Evolutionary conservation across 2,888 invertebrate species (phyloP), one percentile per base, ranked within the genome.

Genomic region (Anthophora plumipes): DNA sequence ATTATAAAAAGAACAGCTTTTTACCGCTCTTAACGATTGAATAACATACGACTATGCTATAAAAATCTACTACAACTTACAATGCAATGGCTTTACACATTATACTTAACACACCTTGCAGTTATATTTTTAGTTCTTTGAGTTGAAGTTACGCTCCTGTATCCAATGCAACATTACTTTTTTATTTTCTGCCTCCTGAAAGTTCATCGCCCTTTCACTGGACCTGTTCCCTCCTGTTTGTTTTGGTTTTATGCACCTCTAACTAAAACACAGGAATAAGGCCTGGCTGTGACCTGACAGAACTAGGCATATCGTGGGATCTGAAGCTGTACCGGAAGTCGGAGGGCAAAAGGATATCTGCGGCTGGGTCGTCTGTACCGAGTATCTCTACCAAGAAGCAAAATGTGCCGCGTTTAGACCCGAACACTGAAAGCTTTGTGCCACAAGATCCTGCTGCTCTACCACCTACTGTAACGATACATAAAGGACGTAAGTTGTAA

Each of bases 231-330:
- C 82, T 92, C 92, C 91, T 91, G 87, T 92, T 91, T 92, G 87
- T 92, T 91, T 91, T 88, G 86, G 88, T 90, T 92, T 91, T 87
- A 92, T 90, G 91, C 90, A 90, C 90, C 89, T 91, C 80, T 91
- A 91, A 91, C 89, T 90, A 91, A 92, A 92, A 93, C 91, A 93
- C 91, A 93, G 93, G 93, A 93, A 97, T 98, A 90, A 95, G 97
- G 77, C 98, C 98, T 50, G 97, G 98, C 83, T 97, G 97, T 90
- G 97, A 98, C 94, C 94, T 97, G 89, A 97, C 97, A 76, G 97
- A 97, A 92, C 94, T 97, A 85, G 97, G 97, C 92, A 96, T 95
- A 90, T 95, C 95, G 91, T 95, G 95, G 95, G 94, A 94, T 87
- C 90, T 93, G 83, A 94, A 94, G 82, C 89, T 92, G 7, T 89